Base-by-base conservation (phyloP, 2,888 invertebrate genomes). In the Abrostola tripartita region DNA sequence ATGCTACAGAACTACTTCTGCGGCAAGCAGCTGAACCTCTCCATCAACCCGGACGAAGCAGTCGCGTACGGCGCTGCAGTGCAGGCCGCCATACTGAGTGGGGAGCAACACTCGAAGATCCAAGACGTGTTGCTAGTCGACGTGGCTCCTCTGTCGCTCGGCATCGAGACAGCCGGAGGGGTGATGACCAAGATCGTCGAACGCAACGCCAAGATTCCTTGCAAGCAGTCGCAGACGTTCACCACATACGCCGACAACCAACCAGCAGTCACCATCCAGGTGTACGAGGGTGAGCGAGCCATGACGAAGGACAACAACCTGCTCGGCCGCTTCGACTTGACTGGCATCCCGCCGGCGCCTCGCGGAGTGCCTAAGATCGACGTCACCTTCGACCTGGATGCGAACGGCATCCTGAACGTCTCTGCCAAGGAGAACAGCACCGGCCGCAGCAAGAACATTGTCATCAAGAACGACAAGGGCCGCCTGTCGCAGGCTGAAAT, bases 181-280 rank as follows among this genome's bases (percentile, higher is more conserved):
- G 97, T 97, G 0, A 97, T 97, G 97, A 95, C 96, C 4, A 97
- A 96, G 83, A 95, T 97, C 63, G 95, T 97, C 66, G 97, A 97
- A 79, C 94, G 97, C 77, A 97, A 97, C 88, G 91, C 95, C n/a
- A 95, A 96, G 82, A 97, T 97, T 78, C 97, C 97, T 0, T 96
- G 96, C 92, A 97, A 96, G 82, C 96, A 97, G 86, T 94, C 96
- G 0, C 96, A 97, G 85, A 96, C 95, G 0, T 98, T 98, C 91
- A 96, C 97, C 50, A 98, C 98, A 0, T 97, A 97, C 85, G 92
- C 97, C 0, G 98, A 98, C 92, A 98, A 97, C 90, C 98, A 98
- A 88, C 95, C 97, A 0, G 97, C 95, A 0, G 97, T 97, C 51
- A 96, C 96, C 36, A 96, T 97, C 67, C 96, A 97, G 86, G 97